phyloP scores from a whole-genome alignment of 2,113 vertebrate genomes.

The Sceloporus undulatus region DNA sequence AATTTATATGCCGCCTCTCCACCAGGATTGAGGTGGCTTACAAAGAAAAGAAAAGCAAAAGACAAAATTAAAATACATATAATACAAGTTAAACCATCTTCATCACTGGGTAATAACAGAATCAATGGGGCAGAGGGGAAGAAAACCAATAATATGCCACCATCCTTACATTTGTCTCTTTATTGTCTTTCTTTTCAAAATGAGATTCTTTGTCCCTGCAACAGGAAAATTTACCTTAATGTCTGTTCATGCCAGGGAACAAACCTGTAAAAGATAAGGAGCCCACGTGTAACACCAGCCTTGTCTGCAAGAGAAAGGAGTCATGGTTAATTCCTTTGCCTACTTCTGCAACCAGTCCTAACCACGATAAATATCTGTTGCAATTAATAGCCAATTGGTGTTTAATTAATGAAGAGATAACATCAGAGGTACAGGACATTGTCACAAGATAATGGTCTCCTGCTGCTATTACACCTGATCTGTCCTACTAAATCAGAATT shows the following conservation, averaged over 20 bases:
- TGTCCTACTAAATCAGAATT: slow-evolving; percentile 65
- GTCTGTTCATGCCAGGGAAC: too few species aligned
- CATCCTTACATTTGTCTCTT: not conserved
- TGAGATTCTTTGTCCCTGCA: not conserved
- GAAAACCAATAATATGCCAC: not conserved
- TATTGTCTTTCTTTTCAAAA: not conserved
- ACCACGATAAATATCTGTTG: slow-evolving; percentile 12
- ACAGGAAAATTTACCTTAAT: not conserved
- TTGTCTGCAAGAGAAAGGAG: not conserved
- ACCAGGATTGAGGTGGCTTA: too few species aligned
- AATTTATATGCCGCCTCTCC: too few species aligned
- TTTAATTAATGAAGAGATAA: slow-evolving; percentile 72
- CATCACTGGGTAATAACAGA: not conserved
- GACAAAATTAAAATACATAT: too few species aligned
- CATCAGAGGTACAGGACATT: slow-evolving; percentile 60
- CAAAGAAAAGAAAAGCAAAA: too few species aligned
- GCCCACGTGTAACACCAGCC: not conserved
- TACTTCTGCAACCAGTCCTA: slow-evolving; percentile 27
- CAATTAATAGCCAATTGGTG: slow-evolving; percentile 63
- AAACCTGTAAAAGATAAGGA: not conserved
- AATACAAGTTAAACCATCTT: too few species aligned
- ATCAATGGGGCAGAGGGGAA: not conserved
- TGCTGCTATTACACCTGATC: slow-evolving; percentile 50
- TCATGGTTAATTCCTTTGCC: slow-evolving; percentile 10
- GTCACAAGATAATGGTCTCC: slow-evolving; percentile 67